phyloP scores from a whole-genome alignment of 2,113 vertebrate genomes.

The Eretmochelys imbricata region DNA sequence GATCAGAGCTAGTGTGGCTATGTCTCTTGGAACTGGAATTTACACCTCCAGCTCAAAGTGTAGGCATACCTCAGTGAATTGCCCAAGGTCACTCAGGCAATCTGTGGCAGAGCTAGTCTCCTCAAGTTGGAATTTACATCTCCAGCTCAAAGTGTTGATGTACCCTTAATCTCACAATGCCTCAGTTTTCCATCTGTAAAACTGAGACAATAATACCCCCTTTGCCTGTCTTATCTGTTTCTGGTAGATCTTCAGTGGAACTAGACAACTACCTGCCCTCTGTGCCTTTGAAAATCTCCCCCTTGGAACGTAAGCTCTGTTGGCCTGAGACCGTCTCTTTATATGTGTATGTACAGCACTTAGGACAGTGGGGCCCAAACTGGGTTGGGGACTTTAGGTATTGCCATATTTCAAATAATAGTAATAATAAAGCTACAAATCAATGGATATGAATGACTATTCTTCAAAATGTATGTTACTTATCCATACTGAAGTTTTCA shows the following conservation, averaged over 20 bases:
- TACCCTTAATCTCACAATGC: neutral
- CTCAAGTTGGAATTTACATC: too few relatives aligned
- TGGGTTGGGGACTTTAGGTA: neutral
- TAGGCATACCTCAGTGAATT: too few relatives aligned
- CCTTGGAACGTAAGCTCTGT: neutral
- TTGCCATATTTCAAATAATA: neutral
- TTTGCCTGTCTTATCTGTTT: neutral
- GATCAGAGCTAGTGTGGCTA: too few relatives aligned
- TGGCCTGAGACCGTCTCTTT: neutral
- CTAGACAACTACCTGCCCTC: slow-evolving; percentile 14
- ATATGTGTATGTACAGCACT: neutral
- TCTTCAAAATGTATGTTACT: neutral
- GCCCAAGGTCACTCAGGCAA: too few relatives aligned
- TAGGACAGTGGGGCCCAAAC: neutral
- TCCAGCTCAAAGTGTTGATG: neutral
- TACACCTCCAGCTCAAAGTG: too few relatives aligned
- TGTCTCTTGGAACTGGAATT: too few relatives aligned
- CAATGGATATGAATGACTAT: slow-evolving; percentile 12
- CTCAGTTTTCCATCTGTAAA: neutral
- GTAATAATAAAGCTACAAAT: neutral
- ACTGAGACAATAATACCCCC: rapidly evolving
- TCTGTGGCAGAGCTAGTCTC: too few relatives aligned
- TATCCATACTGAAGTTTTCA: neutral
- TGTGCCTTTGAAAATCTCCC: neutral
- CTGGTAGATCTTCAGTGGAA: neutral